These are phyloP conservation scores for Muntiacus reevesi DNA, from an alignment of 2,113 vertebrate species.

Conservation along the genomic window DNA sequence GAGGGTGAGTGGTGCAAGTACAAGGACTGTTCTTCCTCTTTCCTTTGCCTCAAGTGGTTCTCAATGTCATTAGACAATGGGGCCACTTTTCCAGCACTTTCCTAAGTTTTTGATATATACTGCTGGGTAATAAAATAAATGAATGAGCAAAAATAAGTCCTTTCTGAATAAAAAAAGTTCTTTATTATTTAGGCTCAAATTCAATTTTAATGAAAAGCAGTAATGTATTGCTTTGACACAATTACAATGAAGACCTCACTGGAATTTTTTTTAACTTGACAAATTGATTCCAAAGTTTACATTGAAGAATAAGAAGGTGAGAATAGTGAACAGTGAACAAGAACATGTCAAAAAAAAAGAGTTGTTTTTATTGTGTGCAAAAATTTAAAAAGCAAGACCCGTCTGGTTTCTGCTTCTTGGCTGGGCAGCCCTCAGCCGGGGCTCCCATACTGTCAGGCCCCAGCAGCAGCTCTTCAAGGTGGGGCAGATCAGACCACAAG, in stretches of 20 bases:
- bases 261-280: not conserved
- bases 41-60: not conserved
- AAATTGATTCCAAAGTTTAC: not conserved
- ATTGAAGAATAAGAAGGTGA: constrained; percentile 13
- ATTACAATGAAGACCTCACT: constrained; percentile 16
- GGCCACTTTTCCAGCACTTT: not conserved
- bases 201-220: constrained; percentile 29
- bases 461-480: not conserved
- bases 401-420: not conserved
- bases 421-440: not conserved
- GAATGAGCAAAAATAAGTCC: not conserved
- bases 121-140: not conserved
- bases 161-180: not conserved
- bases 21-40: not conserved
- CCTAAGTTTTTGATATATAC: not conserved
- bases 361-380: not conserved
- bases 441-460: too few species aligned
- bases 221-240: not conserved
- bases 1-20: not conserved
- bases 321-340: not conserved
- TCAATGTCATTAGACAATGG: not conserved
- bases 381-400: not conserved
- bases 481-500: not conserved
- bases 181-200: constrained; percentile 17
- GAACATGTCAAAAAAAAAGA: not conserved